phyloP scores from a whole-genome alignment of 2,888 invertebrate species.

The Drosophila melanocephala region DNA sequence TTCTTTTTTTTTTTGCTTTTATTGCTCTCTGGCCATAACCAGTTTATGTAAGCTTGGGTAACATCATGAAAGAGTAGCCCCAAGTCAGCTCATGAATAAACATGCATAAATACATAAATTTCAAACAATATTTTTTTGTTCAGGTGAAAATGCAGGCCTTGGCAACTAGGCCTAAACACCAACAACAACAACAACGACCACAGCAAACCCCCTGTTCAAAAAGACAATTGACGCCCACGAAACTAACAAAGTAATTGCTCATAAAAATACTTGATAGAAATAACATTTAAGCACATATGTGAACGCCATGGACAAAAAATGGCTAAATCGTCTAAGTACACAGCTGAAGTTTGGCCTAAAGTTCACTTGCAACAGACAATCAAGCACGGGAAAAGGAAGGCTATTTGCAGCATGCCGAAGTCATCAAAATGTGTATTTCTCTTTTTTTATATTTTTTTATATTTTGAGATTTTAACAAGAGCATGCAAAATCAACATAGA shows the following conservation, averaged over 20 bases:
- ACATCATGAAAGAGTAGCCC: constrained; percentile 29
- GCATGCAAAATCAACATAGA: constrained; percentile 40
- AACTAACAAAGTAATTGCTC: constrained; percentile 71
- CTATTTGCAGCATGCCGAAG: constrained; percentile 68
- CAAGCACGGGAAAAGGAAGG: constrained; percentile 68
- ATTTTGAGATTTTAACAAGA: constrained; percentile 30
- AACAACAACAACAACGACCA: background rate
- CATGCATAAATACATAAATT: constrained; percentile 65
- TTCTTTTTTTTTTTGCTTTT: constrained; percentile 7
- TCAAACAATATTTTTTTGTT: constrained; percentile 14
- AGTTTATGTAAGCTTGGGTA: constrained; percentile 60
- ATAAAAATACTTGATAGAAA: constrained; percentile 76
- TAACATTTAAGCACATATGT: constrained; percentile 63
- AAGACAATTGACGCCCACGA: constrained; percentile 65
- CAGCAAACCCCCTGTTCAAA: constrained; percentile 15
- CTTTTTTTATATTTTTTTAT: background rate
- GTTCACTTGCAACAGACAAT: constrained; percentile 63
- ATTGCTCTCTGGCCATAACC: constrained; percentile 23
- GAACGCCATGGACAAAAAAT: constrained; percentile 54
- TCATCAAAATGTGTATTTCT: constrained; percentile 40
- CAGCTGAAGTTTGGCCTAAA: constrained; percentile 24
- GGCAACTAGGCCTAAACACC: constrained; percentile 58
- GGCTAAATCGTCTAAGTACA: constrained; percentile 23
- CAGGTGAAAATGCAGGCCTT: constrained; percentile 47
- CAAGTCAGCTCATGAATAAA: constrained; percentile 68